Base-by-base conservation (phyloP, 1,140 invertebrate genomes). In the Drosophila tropicalis region DNA sequence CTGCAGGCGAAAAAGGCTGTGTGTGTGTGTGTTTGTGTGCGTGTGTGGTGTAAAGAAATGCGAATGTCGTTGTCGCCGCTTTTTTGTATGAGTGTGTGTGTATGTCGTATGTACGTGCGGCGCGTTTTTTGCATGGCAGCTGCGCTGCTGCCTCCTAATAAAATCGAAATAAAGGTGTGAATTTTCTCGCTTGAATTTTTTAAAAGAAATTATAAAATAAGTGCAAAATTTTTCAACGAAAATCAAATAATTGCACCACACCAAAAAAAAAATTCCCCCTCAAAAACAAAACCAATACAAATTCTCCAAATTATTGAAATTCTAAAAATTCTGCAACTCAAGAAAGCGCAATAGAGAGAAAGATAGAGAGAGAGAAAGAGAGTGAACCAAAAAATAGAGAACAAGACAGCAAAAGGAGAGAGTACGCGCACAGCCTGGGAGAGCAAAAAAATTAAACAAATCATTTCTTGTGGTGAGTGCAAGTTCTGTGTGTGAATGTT, bases 111-210 rank as follows among this genome's bases (percentile, higher is more conserved):
- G 61, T 78, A 78, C 76, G 76, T 78, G 72, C 76, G 76, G 68
- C 72, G 76, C 76, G 76, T 76, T 79, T 76, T 79, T 79, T 72
- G 72, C 73, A 79, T 62, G 73, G 76, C 73, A 79, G 76, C 73
- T 79, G 76, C 76, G 72, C 70, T 75, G 72, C 56, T 58, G 56
- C 29, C 56, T 58, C 56, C 63, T 76, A 76, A 19, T 51, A 44
- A 40, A 25, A 65, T 47, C 76, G 65, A 47, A 67, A 79, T 51
- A 57, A 79, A 79, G 76, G 76, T 79, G 76, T 79, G 72, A 79
- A 75, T 78, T 78, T 72, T 32, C 56, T 58, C 56, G 56, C 32
- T 58, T 58, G 6, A 36, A 36, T 22, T 54, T 12, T 17, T 25
- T 1, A 39, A 39, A 39, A 29, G 0, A 12, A 39, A 10, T 36